These are phyloP conservation scores for Balanococcus diminutus DNA, from an alignment of 2,888 invertebrate species.

Conservation along the genomic window DNA sequence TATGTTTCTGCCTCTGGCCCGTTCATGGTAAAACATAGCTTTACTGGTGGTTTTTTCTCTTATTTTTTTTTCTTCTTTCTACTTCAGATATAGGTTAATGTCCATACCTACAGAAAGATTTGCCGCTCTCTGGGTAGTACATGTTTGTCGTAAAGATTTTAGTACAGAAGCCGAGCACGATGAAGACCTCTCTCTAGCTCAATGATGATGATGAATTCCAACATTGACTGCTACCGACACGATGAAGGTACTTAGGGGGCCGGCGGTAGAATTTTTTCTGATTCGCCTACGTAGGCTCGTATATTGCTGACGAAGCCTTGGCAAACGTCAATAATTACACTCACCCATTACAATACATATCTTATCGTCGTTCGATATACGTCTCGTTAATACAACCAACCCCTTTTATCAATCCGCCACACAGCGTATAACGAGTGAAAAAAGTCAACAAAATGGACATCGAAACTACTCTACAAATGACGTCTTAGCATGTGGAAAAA, in stretches of 20 bases:
- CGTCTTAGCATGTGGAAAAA: not conserved
- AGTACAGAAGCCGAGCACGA: not conserved
- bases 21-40: not conserved
- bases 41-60: not conserved
- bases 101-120: not conserved
- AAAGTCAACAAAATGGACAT: slow-evolving; percentile 15
- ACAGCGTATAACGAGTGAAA: not conserved
- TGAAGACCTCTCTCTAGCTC: not conserved
- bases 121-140: no score
- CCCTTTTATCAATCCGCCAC: not conserved
- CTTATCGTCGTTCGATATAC: not conserved
- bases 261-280: no score
- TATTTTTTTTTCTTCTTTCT: not conserved
- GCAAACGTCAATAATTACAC: not conserved
- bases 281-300: no score
- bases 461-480: not conserved
- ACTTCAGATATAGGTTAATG: not conserved
- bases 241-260: not conserved
- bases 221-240: not conserved
- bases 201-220: not conserved
- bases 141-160: no score
- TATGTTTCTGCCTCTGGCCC: not conserved
- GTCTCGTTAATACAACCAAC: not conserved
- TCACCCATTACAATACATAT: not conserved
- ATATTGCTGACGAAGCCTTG: not conserved